Base-by-base conservation (phyloP, 2,888 invertebrate species). In the Lacanobia wlatinum region DNA sequence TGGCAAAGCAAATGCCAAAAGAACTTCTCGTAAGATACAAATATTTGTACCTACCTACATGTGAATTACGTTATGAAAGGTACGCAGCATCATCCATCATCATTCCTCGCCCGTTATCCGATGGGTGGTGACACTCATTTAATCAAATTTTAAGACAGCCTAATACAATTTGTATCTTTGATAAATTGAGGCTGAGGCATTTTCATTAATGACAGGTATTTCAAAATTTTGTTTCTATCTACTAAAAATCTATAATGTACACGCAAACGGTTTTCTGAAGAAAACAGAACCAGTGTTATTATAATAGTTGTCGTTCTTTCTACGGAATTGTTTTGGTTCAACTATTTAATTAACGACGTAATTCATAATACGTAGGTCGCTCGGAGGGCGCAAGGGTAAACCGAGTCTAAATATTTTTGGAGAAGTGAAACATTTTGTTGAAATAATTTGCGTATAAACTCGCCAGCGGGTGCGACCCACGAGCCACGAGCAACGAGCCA, bases 101-200 rank as follows among this genome's bases (percentile, higher is more conserved):
- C 78, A 78, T 84, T 85, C 69, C 72, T 76, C 80, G 70, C 67
- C 81, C 63, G 69, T 87, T 87, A 88, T 73, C 73, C 82, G 84
- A 82, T 76, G 80, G 79, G 83, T 86, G 88, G 86, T 87, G 87
- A 90, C 81, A 78, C 85, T 86, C 87, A 87, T 91, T 91, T 90
- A 90, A 91, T 91, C 88, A 90, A 89, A 86, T 87, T 88, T 88
- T 85, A 79, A 84, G 87, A 88, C 87, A 85, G 87, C 86, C 84
- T 87, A 83, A 89, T 88, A 85, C 82, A 87, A 90, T 89, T 87
- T 86, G 87, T 85, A 80, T 81, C 77, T 85, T 84, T 89, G 88
- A 91, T 88, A 87, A 89, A 89, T 90, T 87, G 82, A 77, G 80
- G 68, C 60, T 28, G 46, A 66, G 52, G 48, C 28, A 46, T 70